These are phyloP conservation scores for Tichodroma muraria DNA, from an alignment of 2,113 vertebrate genomes.

Conservation along the genomic window DNA sequence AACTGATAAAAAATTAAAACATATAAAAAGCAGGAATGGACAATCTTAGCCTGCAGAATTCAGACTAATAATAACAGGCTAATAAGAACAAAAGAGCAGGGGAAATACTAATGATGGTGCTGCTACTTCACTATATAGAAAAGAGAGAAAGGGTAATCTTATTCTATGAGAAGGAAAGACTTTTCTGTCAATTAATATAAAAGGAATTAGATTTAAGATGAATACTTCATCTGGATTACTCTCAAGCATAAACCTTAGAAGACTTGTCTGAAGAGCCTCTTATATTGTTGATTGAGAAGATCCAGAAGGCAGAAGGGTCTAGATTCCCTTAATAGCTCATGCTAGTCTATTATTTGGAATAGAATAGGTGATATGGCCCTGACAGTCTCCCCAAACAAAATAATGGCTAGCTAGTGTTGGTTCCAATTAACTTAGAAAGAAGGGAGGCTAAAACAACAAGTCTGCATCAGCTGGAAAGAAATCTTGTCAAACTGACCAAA, in stretches of 20 bases:
- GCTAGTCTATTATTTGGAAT: background rate
- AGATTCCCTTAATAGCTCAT: background rate
- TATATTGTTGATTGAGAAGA: background rate
- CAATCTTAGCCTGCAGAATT: background rate
- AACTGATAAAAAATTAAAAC: background rate
- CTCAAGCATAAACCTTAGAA: background rate
- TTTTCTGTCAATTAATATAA: background rate
- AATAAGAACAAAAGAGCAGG: background rate
- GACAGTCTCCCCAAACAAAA: background rate
- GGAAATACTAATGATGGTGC: background rate
- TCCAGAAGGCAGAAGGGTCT: background rate
- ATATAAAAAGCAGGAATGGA: background rate
- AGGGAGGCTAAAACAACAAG: conserved; percentile 46
- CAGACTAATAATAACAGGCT: background rate
- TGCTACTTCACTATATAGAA: background rate
- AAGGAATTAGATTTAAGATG: background rate
- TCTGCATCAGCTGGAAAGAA: background rate
- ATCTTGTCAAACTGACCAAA: background rate
- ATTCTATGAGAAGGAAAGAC: background rate
- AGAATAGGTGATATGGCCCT: background rate
- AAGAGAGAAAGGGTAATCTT: background rate
- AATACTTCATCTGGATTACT: background rate
- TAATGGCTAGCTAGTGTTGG: background rate
- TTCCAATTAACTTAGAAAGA: conserved; percentile 20
- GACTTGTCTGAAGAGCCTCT: background rate